phyloP scores from a whole-genome alignment of 2,113 vertebrate species.

The Bucco capensis region DNA sequence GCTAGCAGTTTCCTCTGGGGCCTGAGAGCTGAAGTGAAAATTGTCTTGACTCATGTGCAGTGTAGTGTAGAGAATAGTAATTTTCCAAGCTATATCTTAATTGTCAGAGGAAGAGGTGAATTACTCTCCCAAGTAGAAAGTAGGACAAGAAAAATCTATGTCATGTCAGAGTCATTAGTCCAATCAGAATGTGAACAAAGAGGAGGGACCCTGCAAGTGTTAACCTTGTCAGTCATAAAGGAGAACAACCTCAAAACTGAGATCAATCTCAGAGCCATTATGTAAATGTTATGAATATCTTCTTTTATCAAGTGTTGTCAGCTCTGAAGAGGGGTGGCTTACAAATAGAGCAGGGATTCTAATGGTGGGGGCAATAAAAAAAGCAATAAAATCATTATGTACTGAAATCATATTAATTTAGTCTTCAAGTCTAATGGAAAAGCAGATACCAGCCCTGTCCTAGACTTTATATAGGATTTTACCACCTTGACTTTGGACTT shows the following conservation, averaged over 20 bases:
- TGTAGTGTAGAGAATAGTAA: slow-evolving; percentile 37
- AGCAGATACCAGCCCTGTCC: not conserved
- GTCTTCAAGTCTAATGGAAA: not conserved
- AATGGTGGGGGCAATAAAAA: not conserved
- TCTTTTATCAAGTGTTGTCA: not conserved
- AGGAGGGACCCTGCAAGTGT: not conserved
- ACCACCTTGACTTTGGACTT: not conserved
- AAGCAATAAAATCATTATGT: not conserved
- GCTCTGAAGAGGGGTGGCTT: not conserved
- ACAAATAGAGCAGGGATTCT: not conserved
- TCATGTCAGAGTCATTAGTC: not conserved
- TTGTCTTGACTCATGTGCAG: slow-evolving; percentile 47
- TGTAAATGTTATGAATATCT: not conserved
- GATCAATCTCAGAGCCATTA: not conserved
- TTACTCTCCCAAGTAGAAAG: not conserved
- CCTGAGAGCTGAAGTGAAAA: slow-evolving; percentile 6
- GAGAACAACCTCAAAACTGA: not conserved
- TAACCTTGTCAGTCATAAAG: slow-evolving; percentile 5
- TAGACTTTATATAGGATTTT: not conserved
- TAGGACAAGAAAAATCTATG: slow-evolving; percentile 22
- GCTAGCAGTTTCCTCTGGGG: slow-evolving; percentile 24
- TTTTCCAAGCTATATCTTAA: slow-evolving; percentile 32
- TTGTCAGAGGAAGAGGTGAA: slow-evolving; percentile 30
- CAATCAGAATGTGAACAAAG: not conserved
- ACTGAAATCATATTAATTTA: not conserved